Conservation (phyloP, 1,140 invertebrate genomes). For the Cotesia vestalis region DNA sequence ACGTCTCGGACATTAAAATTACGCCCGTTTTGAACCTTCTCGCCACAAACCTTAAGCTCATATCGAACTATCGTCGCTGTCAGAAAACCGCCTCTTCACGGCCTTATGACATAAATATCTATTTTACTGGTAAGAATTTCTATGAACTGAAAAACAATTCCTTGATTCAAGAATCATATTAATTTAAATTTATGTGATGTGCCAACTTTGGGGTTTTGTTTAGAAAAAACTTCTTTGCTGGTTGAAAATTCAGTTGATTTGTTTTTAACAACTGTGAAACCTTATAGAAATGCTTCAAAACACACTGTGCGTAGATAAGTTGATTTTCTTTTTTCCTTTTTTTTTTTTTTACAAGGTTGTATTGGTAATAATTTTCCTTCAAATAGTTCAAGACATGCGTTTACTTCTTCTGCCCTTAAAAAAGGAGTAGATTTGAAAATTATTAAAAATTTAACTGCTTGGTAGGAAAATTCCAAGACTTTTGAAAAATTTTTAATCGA, state of each 20-base stretch:
- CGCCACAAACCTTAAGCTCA: too few relatives aligned
- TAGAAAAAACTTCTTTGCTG: not conserved
- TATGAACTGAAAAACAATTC: too few relatives aligned
- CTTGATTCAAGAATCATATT: not conserved
- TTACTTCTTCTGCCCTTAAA: not conserved
- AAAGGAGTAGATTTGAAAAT: not conserved
- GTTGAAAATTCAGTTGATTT: constrained; percentile 1
- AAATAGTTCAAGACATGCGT: constrained; percentile 6
- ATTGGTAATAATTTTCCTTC: not conserved
- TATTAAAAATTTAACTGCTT: constrained; percentile 7
- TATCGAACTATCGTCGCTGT: too few relatives aligned
- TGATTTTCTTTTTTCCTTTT: too few relatives aligned
- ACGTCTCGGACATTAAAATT: too few relatives aligned
- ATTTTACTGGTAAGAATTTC: too few relatives aligned
- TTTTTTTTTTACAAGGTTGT: constrained; percentile 7
- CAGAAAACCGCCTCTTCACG: too few relatives aligned
- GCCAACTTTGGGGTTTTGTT: constrained; percentile 14
- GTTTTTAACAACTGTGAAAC: not conserved
- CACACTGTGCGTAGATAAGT: not conserved
- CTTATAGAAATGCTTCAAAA: not conserved
- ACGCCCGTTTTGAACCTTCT: too few relatives aligned
- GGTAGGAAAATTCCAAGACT: not conserved
- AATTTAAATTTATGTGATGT: constrained; percentile 23
- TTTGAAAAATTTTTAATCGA: constrained; percentile 18
- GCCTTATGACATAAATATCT: too few relatives aligned